phyloP scores from a whole-genome alignment of 2,888 invertebrate genomes.

The Malachius bipustulatus region DNA sequence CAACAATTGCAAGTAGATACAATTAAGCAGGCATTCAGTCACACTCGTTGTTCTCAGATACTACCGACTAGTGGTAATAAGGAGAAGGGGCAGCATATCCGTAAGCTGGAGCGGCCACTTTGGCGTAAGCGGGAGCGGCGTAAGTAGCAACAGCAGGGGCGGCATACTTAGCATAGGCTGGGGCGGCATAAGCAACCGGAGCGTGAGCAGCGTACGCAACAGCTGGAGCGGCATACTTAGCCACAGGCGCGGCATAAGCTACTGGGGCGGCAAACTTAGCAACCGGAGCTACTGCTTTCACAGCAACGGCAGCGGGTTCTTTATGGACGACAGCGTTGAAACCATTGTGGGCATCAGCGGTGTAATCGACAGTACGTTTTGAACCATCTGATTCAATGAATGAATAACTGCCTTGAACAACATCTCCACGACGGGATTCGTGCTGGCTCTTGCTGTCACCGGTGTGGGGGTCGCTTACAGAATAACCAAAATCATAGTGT shows the following conservation, averaged over 20 bases:
- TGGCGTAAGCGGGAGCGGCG: conserved; percentile 15
- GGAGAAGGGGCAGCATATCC: conserved; percentile 18
- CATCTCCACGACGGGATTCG: conserved; percentile 41
- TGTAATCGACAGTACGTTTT: conserved; percentile 42
- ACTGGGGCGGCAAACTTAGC: conserved; percentile 31
- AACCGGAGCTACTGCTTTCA: conserved; percentile 28
- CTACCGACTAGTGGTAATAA: conserved; percentile 5
- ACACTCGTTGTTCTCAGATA: neutral
- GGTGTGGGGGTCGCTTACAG: conserved; percentile 30
- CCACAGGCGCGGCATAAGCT: conserved; percentile 27
- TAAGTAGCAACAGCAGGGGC: conserved; percentile 16
- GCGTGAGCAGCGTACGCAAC: conserved; percentile 31
- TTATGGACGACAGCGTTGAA: conserved; percentile 43
- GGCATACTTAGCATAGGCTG: conserved; percentile 13
- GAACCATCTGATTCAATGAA: conserved; percentile 42
- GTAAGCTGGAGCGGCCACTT: conserved; percentile 19
- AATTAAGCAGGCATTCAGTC: no score
- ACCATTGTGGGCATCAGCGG: conserved; percentile 41
- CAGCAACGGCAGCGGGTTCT: conserved; percentile 35
- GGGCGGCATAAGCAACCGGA: conserved; percentile 20
- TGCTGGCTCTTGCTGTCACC: conserved; percentile 43
- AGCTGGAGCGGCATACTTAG: conserved; percentile 31
- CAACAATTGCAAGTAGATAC: neutral
- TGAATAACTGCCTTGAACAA: conserved; percentile 41
- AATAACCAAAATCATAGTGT: conserved; percentile 25